Percentiles rank a stretch among this genome's conserved stretches.
Conservation (phyloP, 2,888 invertebrate genomes). For the Biston stratarius region DNA sequence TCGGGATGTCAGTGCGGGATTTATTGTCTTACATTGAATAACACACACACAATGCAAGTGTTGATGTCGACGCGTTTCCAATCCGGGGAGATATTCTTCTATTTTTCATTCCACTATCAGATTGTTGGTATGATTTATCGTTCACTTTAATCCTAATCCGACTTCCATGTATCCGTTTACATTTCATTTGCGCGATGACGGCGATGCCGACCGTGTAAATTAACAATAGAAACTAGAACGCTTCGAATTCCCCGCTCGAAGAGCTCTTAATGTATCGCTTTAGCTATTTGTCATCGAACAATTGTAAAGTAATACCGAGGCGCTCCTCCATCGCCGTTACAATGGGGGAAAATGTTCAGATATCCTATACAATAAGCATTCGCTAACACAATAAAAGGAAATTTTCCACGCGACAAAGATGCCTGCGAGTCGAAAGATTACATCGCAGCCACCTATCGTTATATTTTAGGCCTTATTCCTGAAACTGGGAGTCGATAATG, state of each 20-base stretch:
- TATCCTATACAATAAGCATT: constrained; percentile 75
- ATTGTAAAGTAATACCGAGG: constrained; percentile 71
- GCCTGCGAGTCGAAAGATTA: constrained; percentile 65
- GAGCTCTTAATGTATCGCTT: constrained; percentile 69
- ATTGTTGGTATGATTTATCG: constrained; percentile 4
- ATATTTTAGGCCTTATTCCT: constrained; percentile 64
- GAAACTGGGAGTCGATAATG: constrained; percentile 53
- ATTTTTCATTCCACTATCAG: constrained; percentile 3
- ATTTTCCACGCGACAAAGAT: constrained; percentile 68
- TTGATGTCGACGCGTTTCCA: too few relatives aligned
- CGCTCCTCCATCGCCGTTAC: constrained; percentile 63
- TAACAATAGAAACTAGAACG: constrained; percentile 61
- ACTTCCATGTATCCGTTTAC: constrained; percentile 36
- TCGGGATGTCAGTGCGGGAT: too few relatives aligned
- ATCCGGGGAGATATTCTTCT: constrained; percentile 63
- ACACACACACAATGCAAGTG: too few relatives aligned
- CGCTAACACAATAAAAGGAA: constrained; percentile 80
- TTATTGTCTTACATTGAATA: too few relatives aligned
- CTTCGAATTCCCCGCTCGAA: constrained; percentile 57
- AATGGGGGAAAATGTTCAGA: constrained; percentile 74
- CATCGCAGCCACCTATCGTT: constrained; percentile 55
- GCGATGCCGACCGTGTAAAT: constrained; percentile 44
- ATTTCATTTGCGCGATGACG: constrained; percentile 43
- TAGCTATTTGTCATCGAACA: constrained; percentile 76
- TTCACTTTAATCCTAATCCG: constrained; percentile 47